A percentile compares a stretch with the other conserved stretches of the same genome.
Evolutionary conservation across 2,888 invertebrate species (phyloP).

Genomic region (Onchidella celtica): DNA sequence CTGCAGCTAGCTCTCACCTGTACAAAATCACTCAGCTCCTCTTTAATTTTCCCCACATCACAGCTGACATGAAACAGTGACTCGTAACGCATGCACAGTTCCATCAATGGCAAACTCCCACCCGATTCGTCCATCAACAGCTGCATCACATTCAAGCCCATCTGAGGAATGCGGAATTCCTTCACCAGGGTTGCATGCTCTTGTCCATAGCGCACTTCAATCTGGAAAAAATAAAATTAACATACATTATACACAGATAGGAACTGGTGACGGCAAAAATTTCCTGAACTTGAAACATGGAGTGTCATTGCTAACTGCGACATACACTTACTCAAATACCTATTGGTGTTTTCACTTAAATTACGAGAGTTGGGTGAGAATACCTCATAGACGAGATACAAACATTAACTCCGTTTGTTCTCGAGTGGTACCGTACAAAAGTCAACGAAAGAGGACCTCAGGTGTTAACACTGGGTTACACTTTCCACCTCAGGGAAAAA

Average conservation of each 20-base stretch:
- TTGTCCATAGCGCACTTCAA: slow-evolving; percentile 79
- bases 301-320: too few relatives aligned
- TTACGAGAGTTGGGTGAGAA: too few relatives aligned
- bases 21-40: slow-evolving; percentile 71
- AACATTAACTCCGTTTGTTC: too few relatives aligned
- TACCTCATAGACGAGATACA: too few relatives aligned
- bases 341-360: too few relatives aligned
- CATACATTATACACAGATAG: background rate
- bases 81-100: slow-evolving; percentile 71
- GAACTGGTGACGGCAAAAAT: background rate
- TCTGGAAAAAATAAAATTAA: slow-evolving; percentile 73
- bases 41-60: slow-evolving; percentile 66
- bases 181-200: slow-evolving; percentile 82
- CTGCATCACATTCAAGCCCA: slow-evolving; percentile 83
- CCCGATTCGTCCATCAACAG: slow-evolving; percentile 84
- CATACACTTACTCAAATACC: too few relatives aligned
- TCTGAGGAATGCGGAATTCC: slow-evolving; percentile 81
- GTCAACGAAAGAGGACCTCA: too few relatives aligned
- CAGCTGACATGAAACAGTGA: slow-evolving; percentile 67
- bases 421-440: too few relatives aligned
- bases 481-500: too few relatives aligned
- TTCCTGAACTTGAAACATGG: too few relatives aligned
- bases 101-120: slow-evolving; percentile 75
- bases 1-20: too few relatives aligned
- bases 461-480: too few relatives aligned